Base-by-base conservation (phyloP, 2,797 vertebrate genomes). In the Potorous gilbertii region DNA sequence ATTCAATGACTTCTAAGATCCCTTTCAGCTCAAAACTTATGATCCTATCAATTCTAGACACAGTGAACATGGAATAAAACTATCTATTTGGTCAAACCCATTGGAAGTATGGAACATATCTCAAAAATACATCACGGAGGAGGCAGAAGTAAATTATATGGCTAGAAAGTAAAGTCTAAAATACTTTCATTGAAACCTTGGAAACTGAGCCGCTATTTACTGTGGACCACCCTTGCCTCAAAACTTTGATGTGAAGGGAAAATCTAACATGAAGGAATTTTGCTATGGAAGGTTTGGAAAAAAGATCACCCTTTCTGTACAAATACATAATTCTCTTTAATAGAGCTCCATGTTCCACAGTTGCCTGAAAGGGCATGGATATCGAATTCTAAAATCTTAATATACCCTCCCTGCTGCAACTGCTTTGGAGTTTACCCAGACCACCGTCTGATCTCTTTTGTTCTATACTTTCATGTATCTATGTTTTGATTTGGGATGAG, bases 351-450 rank as follows among this genome's bases (percentile, higher is more conserved):
- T 1, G 5, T 4, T 50, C 92, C 4, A 0, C 21, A 90, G n/a
- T 31, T 18, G 59, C 3, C 0, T 0, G 9, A 46, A 40, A 29
- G 52, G 13, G 55, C 18, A 29, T 52, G 66, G 31, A 46, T 40
- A n/a, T 9, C 27, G 21, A 90, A 34, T n/a, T 55, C 28, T 18
- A 10, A 2, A 40, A 55, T 18, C 46, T 91, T 89, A 10, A 5
- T 27, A n/a, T 6, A 40, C 87, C 0, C 0, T 91, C n/a, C 96
- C 95, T 97, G 90, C 92, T 90, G 92, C 97, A 97, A 97, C 1
- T 0, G 90, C 87, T 97, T 96, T 94, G 56, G 97, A 98, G 97
- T 97, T 97, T 98, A 96, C 98, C 97, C 97, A 97, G 96, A 89
- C 96, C 97, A 97, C 94, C 90, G 95, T 94, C 94, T 96, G 92